Conservation (phyloP, 2,888 invertebrate genomes). For the Drosophila lacicola region DNA sequence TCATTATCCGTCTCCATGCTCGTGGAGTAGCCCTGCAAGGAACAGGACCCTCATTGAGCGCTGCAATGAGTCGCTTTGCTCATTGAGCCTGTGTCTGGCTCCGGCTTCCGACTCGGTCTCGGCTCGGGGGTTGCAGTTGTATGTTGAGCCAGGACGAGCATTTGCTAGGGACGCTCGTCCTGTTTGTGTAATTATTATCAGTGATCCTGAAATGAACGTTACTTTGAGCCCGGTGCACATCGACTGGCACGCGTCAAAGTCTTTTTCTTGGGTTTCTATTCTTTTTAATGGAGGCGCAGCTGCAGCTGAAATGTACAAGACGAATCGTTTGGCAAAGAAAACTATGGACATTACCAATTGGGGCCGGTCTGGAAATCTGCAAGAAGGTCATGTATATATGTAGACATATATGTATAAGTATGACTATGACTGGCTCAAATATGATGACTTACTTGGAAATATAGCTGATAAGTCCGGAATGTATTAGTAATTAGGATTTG, state of each 20-base stretch:
- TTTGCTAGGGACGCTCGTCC: slow-evolving; percentile 32
- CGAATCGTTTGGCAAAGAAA: neutral
- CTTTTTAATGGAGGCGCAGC: slow-evolving; percentile 33
- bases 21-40: slow-evolving; percentile 30
- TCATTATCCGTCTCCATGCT: slow-evolving; percentile 13
- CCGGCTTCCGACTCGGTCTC: no score
- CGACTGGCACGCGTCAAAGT: slow-evolving; percentile 69
- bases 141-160: slow-evolving; percentile 39
- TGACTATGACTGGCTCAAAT: neutral
- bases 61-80: slow-evolving; percentile 43
- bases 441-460: neutral
- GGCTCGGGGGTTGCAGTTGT: slow-evolving; percentile 60
- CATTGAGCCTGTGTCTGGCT: slow-evolving; percentile 12
- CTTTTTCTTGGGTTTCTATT: slow-evolving; percentile 18
- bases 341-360: neutral
- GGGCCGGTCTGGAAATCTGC: neutral
- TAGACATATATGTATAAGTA: neutral
- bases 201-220: slow-evolving; percentile 76
- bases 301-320: slow-evolving; percentile 29
- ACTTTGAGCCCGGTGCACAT: slow-evolving; percentile 68
- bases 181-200: slow-evolving; percentile 70
- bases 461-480: neutral
- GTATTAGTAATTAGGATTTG: neutral
- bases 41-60: slow-evolving; percentile 49
- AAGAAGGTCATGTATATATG: neutral